Evolutionary conservation across 23 tunicate species (phyloP), one percentile per base, ranked within the genome.

Genomic region (Trididemnum miniatum): DNA sequence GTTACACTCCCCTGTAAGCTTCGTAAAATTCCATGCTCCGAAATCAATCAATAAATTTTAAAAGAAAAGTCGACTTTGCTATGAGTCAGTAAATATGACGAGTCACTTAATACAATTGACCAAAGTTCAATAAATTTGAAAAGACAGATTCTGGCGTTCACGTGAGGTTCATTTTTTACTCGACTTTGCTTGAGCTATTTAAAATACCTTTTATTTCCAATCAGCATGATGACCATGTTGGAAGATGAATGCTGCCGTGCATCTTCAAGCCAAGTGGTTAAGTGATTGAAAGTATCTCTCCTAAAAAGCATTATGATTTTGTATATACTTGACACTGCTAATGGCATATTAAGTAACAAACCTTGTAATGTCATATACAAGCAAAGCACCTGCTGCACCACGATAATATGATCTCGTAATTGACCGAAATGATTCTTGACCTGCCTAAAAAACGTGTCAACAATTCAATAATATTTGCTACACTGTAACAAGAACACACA

Each of bases 381-480:
- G 89, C 57, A 96, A 78, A 50, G 99, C 99, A 26, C 99, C 99
- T 34, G 99, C 99, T 49, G 99, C 99, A 5, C 99, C 99, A 32
- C 99, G 87, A 73, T 96, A 96, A 69, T 96, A 96, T 5, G 97
- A 92, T 36, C 94, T 49, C 0, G 99, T 96, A 44, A 96, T 96
- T 18, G 99, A 96, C 34, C 99, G 89, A 39, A 96, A 96, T 1
- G 94, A 87, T 65, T 96, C 99, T 75, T 96, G 99, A 1, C 99
- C 99, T 7, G 99, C 99, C 84, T 87, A n/a, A 44, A 44, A 9
- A 44, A 44, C n/a, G n/a, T n/a, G n/a, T n/a, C n/a, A n/a, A n/a
- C n/a, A n/a, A n/a, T n/a, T n/a, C n/a, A n/a, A n/a, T n/a, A n/a
- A n/a, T n/a, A n/a, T n/a, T n/a, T n/a, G n/a, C n/a, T n/a, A n/a